phyloP scores from a whole-genome alignment of 2,113 vertebrate species.

The Falco punctatus region DNA sequence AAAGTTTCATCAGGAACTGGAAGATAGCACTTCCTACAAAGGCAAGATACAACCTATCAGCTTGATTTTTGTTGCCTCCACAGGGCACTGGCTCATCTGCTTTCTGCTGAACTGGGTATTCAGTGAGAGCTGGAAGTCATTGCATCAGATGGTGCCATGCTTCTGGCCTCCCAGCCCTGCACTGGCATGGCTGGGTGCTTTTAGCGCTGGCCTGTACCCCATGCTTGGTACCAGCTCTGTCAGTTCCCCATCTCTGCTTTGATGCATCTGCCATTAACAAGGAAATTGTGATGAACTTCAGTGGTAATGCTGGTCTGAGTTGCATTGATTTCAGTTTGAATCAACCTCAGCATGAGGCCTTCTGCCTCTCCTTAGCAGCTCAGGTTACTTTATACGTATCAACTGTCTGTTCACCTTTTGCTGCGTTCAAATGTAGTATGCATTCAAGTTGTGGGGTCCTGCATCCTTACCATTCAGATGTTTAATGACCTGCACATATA shows the following conservation, averaged over 20 bases:
- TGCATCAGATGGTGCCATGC: not conserved
- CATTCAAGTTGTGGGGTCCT: not conserved
- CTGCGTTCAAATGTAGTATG: not conserved
- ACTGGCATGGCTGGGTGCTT: fast-evolving
- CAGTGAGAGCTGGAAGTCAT: not conserved
- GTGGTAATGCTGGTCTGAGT: not conserved
- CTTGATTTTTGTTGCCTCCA: not conserved
- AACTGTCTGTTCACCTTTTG: not conserved
- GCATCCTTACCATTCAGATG: not conserved
- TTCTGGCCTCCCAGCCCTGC: not conserved
- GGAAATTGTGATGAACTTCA: not conserved
- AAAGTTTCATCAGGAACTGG: not conserved
- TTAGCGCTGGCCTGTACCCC: not conserved
- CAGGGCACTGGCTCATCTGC: fast-evolving
- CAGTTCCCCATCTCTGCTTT: not conserved
- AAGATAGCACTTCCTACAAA: not conserved
- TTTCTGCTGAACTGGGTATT: not conserved
- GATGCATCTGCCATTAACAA: not conserved
- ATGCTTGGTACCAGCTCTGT: not conserved
- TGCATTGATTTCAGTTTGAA: not conserved
- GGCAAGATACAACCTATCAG: not conserved
- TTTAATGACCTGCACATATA: not conserved
- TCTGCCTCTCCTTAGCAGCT: not conserved
- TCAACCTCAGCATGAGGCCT: not conserved
- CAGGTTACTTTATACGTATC: fast-evolving